Conservation (phyloP, 2,888 invertebrate genomes). For the Meloe dianella region DNA sequence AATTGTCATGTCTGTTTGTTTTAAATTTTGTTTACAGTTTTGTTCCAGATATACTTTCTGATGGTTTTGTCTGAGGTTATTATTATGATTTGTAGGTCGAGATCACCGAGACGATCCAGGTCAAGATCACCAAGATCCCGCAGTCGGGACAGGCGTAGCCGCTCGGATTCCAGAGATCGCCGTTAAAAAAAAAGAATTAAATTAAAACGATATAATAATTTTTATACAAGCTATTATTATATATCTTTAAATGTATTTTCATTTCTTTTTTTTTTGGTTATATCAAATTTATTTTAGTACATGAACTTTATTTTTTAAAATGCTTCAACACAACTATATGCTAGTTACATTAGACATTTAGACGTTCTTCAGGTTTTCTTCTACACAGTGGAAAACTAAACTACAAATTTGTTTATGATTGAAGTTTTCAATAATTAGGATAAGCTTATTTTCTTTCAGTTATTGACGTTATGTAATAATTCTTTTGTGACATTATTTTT, state of each 20-base stretch:
- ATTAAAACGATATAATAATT: neutral
- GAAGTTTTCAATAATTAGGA: neutral
- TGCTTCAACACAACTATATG: neutral
- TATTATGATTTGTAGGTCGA: constrained; percentile 53
- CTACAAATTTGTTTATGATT: neutral
- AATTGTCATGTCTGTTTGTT: constrained; percentile 11
- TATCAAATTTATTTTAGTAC: neutral
- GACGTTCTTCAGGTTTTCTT: neutral
- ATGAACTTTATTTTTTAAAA: neutral
- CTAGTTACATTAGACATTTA: no score
- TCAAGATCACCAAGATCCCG: constrained; percentile 61
- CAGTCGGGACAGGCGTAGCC: constrained; percentile 65
- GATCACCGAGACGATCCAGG: constrained; percentile 57
- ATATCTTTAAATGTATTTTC: neutral
- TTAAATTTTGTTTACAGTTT: neutral
- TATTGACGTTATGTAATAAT: neutral
- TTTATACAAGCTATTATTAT: constrained; percentile 3
- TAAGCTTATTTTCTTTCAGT: constrained; percentile 8
- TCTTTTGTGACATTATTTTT: neutral
- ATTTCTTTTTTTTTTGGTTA: neutral
- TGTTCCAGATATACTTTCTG: constrained; percentile 12
- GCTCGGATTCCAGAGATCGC: constrained; percentile 66
- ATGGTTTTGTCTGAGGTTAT: constrained; percentile 12
- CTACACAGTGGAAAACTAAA: neutral
- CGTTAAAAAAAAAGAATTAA: constrained; percentile 54